Percentiles rank a stretch among this genome's conserved stretches.
Conservation (phyloP, 2,888 invertebrate genomes). For the Synanthedon myopaeformis region DNA sequence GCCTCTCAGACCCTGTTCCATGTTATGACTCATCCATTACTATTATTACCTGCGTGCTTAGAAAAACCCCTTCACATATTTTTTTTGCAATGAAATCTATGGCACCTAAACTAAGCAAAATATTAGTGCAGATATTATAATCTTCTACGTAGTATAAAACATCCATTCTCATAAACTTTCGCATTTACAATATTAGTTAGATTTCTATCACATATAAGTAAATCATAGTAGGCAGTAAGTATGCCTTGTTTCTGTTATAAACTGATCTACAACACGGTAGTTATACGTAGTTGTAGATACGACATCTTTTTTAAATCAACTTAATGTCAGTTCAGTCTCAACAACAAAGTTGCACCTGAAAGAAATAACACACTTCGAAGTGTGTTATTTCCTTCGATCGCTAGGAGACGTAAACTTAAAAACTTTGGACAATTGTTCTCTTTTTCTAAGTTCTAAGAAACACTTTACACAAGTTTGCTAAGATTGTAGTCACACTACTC, state of each 20-base stretch:
- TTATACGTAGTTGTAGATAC: neutral
- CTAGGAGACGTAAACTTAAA: constrained; percentile 36
- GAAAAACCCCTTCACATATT: no score
- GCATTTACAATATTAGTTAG: no score
- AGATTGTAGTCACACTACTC: neutral
- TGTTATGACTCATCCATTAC: constrained; percentile 15
- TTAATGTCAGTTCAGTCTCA: constrained; percentile 4
- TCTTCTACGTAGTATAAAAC: no score
- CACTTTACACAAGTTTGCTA: constrained; percentile 16
- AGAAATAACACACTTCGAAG: constrained; percentile 63
- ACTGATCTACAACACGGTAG: no score
- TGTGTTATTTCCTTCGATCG: constrained; percentile 52
- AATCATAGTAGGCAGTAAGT: no score
- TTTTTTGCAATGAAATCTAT: no score
- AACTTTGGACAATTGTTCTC: constrained; percentile 52
- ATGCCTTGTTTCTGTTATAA: no score
- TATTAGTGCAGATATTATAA: no score
- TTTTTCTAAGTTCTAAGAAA: constrained; percentile 38
- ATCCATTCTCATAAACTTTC: no score
- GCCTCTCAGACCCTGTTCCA: constrained; percentile 18
- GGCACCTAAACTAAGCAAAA: no score
- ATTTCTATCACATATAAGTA: no score
- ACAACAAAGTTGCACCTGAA: constrained; percentile 43
- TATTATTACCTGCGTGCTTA: no score
- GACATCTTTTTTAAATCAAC: neutral